These are phyloP conservation scores for Melanotaenia pygmaea DNA, from an alignment of 2,797 vertebrate genomes.

Conservation along the genomic window DNA sequence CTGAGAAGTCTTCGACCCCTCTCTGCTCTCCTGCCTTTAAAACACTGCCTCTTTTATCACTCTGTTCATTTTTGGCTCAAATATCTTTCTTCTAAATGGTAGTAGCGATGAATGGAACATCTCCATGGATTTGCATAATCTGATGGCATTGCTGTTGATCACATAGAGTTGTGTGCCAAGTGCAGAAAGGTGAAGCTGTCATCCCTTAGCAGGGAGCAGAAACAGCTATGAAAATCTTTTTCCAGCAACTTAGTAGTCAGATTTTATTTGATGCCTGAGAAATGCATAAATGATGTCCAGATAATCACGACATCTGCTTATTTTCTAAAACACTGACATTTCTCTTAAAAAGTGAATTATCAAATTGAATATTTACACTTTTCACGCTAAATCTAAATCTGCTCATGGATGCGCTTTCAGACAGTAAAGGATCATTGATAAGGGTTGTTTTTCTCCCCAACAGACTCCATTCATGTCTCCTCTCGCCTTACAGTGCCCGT, in stretches of 20 bases:
- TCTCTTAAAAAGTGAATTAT: background rate
- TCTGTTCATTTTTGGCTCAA: conserved; percentile 80
- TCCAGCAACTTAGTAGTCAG: conserved; percentile 18
- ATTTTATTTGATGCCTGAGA: conserved; percentile 1
- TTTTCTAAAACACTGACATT: background rate
- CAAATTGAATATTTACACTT: background rate
- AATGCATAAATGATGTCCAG: background rate
- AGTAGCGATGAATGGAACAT: conserved; percentile 79
- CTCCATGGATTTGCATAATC: conserved; percentile 87
- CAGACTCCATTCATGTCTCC: conserved; percentile 78
- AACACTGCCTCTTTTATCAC: conserved; percentile 78
- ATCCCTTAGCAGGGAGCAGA: conserved; percentile 67
- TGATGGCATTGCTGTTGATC: conserved; percentile 77
- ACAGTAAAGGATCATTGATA: conserved; percentile 62
- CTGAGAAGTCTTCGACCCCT: conserved; percentile 69
- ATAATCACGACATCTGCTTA: background rate
- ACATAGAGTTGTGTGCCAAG: conserved; percentile 78
- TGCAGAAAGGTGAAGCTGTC: conserved; percentile 81
- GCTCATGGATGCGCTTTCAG: conserved; percentile 37
- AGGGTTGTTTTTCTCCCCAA: conserved; percentile 39
- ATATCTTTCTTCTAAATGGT: conserved; percentile 79
- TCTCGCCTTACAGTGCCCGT: conserved; percentile 75
- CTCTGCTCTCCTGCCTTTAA: conserved; percentile 54
- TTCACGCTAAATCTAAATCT: background rate
- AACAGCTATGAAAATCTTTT: conserved; percentile 50